Conservation (phyloP, 1,140 invertebrate genomes). For the Eciton burchellii region DNA sequence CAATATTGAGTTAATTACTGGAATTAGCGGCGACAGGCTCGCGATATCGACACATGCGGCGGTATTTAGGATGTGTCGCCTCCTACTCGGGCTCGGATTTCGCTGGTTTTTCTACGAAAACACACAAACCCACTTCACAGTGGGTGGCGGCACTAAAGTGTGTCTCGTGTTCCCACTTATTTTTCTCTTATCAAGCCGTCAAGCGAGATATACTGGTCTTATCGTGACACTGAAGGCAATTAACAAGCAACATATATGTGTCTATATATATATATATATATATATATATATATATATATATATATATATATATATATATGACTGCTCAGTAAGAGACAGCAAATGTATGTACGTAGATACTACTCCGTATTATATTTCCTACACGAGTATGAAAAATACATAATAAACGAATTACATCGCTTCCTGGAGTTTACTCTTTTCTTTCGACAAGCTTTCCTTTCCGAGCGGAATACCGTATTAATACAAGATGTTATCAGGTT, state of each 20-base stretch:
- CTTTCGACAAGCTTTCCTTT: background rate
- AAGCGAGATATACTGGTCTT: background rate
- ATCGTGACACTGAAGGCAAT: background rate
- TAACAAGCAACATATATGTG: background rate
- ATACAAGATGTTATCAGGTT: background rate
- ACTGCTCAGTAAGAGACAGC: no score
- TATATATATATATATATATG: no score
- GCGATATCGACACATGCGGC: constrained; percentile 65
- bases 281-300: no score
- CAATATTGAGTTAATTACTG: constrained; percentile 75
- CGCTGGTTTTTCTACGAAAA: constrained; percentile 72
- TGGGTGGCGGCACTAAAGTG: constrained; percentile 54
- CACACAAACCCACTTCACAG: constrained; percentile 66
- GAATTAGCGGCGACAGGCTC: constrained; percentile 75
- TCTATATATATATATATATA: background rate
- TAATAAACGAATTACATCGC: no score
- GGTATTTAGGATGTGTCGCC: constrained; percentile 45
- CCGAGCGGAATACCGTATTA: background rate
- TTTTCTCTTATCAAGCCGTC: background rate
- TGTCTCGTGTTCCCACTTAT: background rate
- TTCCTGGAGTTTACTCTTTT: no score
- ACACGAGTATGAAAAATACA: no score
- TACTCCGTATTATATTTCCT: no score
- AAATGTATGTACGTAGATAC: no score
- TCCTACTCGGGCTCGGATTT: constrained; percentile 63